These are phyloP conservation scores for Sipha maydis DNA, from an alignment of 2,888 invertebrate genomes.

Conservation along the genomic window DNA sequence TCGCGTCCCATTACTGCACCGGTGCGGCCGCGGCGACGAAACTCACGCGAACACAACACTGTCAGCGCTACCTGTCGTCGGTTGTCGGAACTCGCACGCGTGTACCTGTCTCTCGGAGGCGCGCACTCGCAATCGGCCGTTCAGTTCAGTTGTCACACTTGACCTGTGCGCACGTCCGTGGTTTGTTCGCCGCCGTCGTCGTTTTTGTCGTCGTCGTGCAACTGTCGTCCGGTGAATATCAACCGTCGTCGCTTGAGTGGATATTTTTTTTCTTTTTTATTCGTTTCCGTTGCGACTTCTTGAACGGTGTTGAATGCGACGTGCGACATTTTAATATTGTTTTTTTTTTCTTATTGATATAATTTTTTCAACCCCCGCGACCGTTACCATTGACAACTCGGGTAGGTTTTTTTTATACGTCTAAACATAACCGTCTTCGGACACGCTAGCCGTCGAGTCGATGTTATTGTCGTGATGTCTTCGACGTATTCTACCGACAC, in stretches of 20 bases:
- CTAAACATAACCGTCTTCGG: neutral
- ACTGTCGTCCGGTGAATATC: neutral
- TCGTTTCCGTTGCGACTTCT: neutral
- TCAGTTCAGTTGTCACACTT: constrained; percentile 49
- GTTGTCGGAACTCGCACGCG: neutral
- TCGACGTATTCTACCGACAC: neutral
- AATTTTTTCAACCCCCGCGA: neutral
- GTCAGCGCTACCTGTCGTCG: neutral
- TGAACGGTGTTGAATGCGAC: too few species aligned
- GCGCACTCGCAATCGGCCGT: constrained; percentile 2
- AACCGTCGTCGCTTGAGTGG: neutral
- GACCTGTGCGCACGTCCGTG: neutral
- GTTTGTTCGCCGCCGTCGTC: neutral
- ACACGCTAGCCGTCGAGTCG: neutral
- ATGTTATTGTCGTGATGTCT: neutral
- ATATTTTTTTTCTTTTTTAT: neutral
- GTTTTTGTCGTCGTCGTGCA: neutral
- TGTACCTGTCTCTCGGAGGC: constrained; percentile 45
- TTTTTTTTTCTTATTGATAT: constrained; percentile 15
- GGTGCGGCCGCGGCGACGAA: neutral
- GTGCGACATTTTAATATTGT: neutral
- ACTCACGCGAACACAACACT: neutral
- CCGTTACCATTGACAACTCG: constrained; percentile 11
- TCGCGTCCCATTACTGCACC: neutral
- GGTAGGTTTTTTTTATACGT: neutral